These are phyloP conservation scores for Brachionus plicatilis DNA, from an alignment of 1,140 invertebrate genomes.

Conservation along the genomic window DNA sequence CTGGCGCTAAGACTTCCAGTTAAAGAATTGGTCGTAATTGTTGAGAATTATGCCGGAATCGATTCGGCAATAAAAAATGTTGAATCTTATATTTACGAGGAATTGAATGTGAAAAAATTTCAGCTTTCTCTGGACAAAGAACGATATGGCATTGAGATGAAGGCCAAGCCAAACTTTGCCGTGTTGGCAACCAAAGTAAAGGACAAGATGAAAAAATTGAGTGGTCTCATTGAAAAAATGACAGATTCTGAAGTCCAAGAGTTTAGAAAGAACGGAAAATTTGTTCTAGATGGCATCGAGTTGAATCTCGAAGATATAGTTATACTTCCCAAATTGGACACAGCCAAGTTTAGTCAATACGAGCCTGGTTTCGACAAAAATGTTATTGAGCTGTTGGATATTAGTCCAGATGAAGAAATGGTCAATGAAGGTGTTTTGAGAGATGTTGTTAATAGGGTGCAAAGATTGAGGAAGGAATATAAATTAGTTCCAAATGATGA, in stretches of 20 bases:
- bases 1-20: slow-evolving; percentile 93
- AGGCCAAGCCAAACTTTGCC: slow-evolving; percentile 87
- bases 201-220: slow-evolving; percentile 79
- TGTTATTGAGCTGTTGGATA: slow-evolving; percentile 58
- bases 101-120: slow-evolving; percentile 85
- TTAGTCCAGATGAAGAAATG: slow-evolving; percentile 73
- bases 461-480: slow-evolving; percentile 75
- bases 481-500: slow-evolving; percentile 83
- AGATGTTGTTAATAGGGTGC: slow-evolving; percentile 91
- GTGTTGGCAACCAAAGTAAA: slow-evolving; percentile 78
- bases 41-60: slow-evolving; percentile 78
- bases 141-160: slow-evolving; percentile 83
- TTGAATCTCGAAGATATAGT: slow-evolving; percentile 24
- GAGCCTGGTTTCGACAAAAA: slow-evolving; percentile 69
- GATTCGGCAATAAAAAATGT: slow-evolving; percentile 71
- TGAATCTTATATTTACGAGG: slow-evolving; percentile 64
- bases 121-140: slow-evolving; percentile 82
- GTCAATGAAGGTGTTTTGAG: slow-evolving; percentile 71
- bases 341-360: slow-evolving; percentile 59
- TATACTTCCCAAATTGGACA: not conserved
- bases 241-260: slow-evolving; percentile 31
- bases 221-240: slow-evolving; percentile 67
- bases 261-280: not conserved
- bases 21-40: slow-evolving; percentile 87
- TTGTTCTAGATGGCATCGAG: not conserved